A percentile compares a stretch with the other conserved stretches of the same genome.
phyloP scores from a whole-genome alignment of 2,888 invertebrate genomes.

The Leuctra nigra region DNA sequence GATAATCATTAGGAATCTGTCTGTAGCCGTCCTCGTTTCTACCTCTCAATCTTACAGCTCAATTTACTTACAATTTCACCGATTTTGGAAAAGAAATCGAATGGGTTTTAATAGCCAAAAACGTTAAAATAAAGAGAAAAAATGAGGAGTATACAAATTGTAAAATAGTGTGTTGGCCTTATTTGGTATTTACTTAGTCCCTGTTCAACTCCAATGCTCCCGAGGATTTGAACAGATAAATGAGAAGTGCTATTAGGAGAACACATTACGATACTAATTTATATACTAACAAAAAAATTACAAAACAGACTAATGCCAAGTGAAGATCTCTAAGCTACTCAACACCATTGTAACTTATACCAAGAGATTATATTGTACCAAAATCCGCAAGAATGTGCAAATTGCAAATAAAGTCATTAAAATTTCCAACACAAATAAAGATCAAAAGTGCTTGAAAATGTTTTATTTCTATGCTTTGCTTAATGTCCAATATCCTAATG shows the following conservation, averaged over 20 bases:
- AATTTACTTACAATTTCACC: no score
- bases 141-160: conserved; percentile 14
- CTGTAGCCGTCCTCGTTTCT: no score
- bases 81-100: no score
- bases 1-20: no score
- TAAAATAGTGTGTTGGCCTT: conserved; percentile 19
- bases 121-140: conserved; percentile 5
- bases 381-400: not conserved
- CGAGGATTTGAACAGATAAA: no score
- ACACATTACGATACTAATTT: not conserved
- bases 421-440: conserved; percentile 1
- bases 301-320: not conserved
- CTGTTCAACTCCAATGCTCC: no score
- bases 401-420: not conserved
- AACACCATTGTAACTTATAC: not conserved
- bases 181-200: not conserved
- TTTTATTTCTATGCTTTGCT: not conserved
- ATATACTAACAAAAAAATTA: not conserved
- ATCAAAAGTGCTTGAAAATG: not conserved
- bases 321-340: not conserved
- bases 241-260: not conserved
- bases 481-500: not conserved
- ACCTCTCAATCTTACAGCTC: no score
- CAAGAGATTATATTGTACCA: not conserved
- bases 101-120: no score